Base-by-base conservation (phyloP, 30 jellyfish, hydroid and myxozoan genomes). In the Sanderia malayensis region DNA sequence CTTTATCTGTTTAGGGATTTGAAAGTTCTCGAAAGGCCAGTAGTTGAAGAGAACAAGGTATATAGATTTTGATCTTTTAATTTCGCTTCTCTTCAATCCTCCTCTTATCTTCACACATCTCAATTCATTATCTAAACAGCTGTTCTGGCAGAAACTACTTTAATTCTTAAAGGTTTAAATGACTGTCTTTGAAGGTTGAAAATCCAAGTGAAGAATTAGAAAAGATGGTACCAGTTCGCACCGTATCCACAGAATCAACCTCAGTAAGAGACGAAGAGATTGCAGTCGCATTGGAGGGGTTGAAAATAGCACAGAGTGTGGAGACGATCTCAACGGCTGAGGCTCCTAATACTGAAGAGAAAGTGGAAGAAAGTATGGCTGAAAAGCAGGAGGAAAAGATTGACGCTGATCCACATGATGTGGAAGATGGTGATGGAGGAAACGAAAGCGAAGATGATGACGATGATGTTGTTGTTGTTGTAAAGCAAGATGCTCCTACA, bases 381-480 rank as follows among this genome's bases (percentile, higher is more conserved):
- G 52, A 37, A 37, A 37, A 6, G 13, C 6, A 4, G 6, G 29
- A 1, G n/a, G 31, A 32, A 28, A 27, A 17, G 26, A 20, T 57
- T 1, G 52, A 61, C 18, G 64, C 24, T 7, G 45, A 20, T 11
- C 22, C 83, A 63, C 73, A 23, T 7, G 46, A 23, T 26, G 66
- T 18, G 31, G 63, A 11, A 4, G 33, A 18, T 20, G 69, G 0
- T 77, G 20, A 70, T 4, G 26, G 0, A 31, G 15, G 13, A 34
- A 15, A 31, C 13, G 77, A 30, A 2, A 45, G 31, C 29, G 88
- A 82, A 0, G 46, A 33, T 27, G 47, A 28, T 17, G 71, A 47
- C 25, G 88, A 76, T 0, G 87, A 83, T 79, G 96, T 76, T 46
- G 94, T 86, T 37, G 64, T 86, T 46, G 94, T 86, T 32, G 83